These are phyloP conservation scores for Drosophila infuscata DNA, from an alignment of 2,888 invertebrate species.

Conservation along the genomic window DNA sequence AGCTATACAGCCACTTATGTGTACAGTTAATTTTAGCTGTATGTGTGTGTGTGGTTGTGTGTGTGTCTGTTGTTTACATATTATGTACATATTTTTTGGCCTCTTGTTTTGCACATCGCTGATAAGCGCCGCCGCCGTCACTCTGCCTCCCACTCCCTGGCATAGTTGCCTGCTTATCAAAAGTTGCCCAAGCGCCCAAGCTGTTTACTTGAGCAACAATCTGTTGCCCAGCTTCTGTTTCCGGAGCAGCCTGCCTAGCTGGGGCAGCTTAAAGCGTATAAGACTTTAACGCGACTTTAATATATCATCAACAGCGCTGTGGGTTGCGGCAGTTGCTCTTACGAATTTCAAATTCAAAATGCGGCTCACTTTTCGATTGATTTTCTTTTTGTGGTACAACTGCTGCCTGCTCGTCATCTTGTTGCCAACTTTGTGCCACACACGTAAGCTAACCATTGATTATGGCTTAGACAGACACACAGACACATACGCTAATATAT, in stretches of 20 bases:
- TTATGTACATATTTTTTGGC: slow-evolving; percentile 74
- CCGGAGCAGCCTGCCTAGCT: slow-evolving; percentile 33
- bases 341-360: slow-evolving; percentile 69
- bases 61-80: slow-evolving; percentile 66
- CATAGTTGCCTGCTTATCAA: slow-evolving; percentile 62
- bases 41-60: slow-evolving; percentile 30
- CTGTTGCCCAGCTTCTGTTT: slow-evolving; percentile 61
- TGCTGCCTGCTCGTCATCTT: slow-evolving; percentile 51
- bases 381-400: slow-evolving; percentile 57
- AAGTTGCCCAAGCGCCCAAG: slow-evolving; percentile 69
- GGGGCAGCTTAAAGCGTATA: slow-evolving; percentile 55
- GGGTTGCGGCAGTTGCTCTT: slow-evolving; percentile 27
- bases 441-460: slow-evolving; percentile 67
- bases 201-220: slow-evolving; percentile 78
- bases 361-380: slow-evolving; percentile 71
- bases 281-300: slow-evolving; percentile 77
- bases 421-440: slow-evolving; percentile 66
- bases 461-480: slow-evolving; percentile 36
- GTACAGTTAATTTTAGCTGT: slow-evolving; percentile 16
- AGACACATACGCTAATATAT: neutral
- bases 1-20: slow-evolving; percentile 23
- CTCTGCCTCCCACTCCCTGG: neutral
- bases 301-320: slow-evolving; percentile 47
- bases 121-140: slow-evolving; percentile 53
- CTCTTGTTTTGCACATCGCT: slow-evolving; percentile 65